A percentile compares a stretch with the other conserved stretches of the same genome.
Evolutionary conservation across 2,797 vertebrate genomes (phyloP).

Genomic region (Orientallactaga sibirica): DNA sequence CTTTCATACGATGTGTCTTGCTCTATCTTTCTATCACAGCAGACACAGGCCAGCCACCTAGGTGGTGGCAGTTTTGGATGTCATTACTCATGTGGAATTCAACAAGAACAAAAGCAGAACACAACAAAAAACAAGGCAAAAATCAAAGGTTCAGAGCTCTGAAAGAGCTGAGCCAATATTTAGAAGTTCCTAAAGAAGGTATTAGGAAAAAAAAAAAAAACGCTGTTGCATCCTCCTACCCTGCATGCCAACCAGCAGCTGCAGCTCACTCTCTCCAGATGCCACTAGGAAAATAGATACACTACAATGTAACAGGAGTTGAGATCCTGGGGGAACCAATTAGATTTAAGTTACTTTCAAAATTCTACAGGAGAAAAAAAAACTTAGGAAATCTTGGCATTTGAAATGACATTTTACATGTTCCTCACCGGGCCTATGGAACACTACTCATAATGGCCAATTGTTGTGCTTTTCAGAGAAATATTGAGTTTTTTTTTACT

Average conservation of each 20-base stretch:
- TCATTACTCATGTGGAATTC: constrained; percentile 1
- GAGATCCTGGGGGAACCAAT: constrained; percentile 77
- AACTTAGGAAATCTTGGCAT: constrained; percentile 51
- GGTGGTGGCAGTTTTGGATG: background rate
- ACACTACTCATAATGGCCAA: constrained; percentile 31
- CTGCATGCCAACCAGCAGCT: background rate
- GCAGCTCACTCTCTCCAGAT: constrained; percentile 24
- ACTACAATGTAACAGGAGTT: constrained; percentile 44
- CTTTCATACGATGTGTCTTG: background rate
- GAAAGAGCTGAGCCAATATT: constrained; percentile 22
- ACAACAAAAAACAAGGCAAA: constrained; percentile 8
- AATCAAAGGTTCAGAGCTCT: constrained; percentile 38
- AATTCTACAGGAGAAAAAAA: constrained; percentile 65
- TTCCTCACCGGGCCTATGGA: constrained; percentile 38
- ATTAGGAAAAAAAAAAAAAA: background rate
- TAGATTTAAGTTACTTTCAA: constrained; percentile 68
- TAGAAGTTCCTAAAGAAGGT: constrained; percentile 22
- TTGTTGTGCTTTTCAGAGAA: constrained; percentile 55
- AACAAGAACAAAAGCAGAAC: constrained; percentile 24
- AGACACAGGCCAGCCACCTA: background rate
- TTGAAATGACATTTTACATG: constrained; percentile 66
- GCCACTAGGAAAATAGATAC: background rate
- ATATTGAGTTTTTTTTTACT: constrained; percentile 63
- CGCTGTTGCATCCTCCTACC: background rate
- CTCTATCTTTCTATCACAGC: background rate